Conservation (phyloP, 2,888 invertebrate species). For the Mystacides longicornis region DNA sequence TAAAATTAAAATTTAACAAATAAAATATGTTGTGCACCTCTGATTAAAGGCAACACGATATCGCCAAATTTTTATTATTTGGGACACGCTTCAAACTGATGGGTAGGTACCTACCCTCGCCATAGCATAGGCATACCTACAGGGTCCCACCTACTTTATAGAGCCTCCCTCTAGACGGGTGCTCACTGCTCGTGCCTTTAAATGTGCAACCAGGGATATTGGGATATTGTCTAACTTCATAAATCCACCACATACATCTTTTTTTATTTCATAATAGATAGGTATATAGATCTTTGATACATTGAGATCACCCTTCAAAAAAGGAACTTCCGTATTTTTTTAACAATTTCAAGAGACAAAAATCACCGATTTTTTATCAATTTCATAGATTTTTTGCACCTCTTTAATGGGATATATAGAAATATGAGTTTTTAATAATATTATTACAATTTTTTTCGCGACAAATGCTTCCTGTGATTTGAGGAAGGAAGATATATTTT, state of each 20-base stretch:
- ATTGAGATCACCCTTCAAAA: constrained; percentile 1
- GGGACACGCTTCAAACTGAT: constrained; percentile 15
- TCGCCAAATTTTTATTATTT: constrained; percentile 14
- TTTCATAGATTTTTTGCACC: too few species aligned
- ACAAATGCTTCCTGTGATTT: too few species aligned
- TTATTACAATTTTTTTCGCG: too few species aligned
- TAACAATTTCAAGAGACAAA: too few species aligned
- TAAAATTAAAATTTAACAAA: too few species aligned
- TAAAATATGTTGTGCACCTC: background rate
- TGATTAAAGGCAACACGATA: constrained; percentile 20
- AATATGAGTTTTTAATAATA: too few species aligned
- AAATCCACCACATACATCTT: too few species aligned
- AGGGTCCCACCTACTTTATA: background rate
- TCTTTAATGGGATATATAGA: too few species aligned
- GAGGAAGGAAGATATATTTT: too few species aligned
- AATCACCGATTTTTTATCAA: too few species aligned
- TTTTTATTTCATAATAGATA: too few species aligned
- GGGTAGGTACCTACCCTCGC: background rate
- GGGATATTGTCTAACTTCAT: too few species aligned
- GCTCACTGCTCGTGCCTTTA: constrained; percentile 11
- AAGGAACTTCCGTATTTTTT: constrained; percentile 2
- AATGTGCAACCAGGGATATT: constrained; percentile 8
- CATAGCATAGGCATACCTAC: background rate
- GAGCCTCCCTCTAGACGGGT: background rate
- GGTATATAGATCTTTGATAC: background rate